Percentiles rank a stretch among this genome's conserved stretches.
Evolutionary conservation across 2,113 vertebrate species (phyloP).

Genomic region (Gnathonemus longibarbis): DNA sequence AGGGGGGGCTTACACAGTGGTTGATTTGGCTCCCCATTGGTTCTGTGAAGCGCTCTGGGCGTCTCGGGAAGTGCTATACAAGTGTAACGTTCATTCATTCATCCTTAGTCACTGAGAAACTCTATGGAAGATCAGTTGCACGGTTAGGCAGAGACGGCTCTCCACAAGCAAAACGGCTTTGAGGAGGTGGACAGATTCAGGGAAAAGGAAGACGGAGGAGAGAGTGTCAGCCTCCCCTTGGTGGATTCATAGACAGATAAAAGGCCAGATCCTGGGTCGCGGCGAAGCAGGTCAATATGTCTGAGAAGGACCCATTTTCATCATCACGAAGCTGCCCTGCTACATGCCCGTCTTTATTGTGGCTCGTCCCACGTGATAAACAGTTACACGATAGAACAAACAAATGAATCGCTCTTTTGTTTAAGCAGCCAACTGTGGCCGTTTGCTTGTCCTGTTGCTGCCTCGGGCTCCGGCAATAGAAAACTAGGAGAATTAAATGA

Average conservation of each 20-base stretch:
- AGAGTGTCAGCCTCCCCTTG: slow-evolving; percentile 22
- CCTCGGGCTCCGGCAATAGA: neutral
- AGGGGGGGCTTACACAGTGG: neutral
- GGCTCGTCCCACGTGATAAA: neutral
- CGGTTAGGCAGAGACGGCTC: neutral
- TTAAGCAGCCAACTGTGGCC: neutral
- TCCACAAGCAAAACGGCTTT: neutral
- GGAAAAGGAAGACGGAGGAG: neutral
- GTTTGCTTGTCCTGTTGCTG: neutral
- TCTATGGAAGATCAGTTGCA: neutral
- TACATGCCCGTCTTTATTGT: neutral
- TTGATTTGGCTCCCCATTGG: neutral
- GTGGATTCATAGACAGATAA: slow-evolving; percentile 39
- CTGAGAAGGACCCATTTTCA: neutral
- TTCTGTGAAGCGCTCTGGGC: neutral
- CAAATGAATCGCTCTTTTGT: neutral
- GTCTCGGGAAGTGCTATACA: neutral
- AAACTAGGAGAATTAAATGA: neutral
- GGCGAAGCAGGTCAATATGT: slow-evolving; percentile 24
- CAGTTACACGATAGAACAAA: neutral
- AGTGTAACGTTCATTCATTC: neutral
- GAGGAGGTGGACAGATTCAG: neutral
- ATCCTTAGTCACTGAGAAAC: neutral
- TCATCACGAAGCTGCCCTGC: neutral
- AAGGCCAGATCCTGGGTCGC: slow-evolving; percentile 14